Base-by-base conservation (phyloP, 2,113 vertebrate genomes). In the Ellobius talpinus region DNA sequence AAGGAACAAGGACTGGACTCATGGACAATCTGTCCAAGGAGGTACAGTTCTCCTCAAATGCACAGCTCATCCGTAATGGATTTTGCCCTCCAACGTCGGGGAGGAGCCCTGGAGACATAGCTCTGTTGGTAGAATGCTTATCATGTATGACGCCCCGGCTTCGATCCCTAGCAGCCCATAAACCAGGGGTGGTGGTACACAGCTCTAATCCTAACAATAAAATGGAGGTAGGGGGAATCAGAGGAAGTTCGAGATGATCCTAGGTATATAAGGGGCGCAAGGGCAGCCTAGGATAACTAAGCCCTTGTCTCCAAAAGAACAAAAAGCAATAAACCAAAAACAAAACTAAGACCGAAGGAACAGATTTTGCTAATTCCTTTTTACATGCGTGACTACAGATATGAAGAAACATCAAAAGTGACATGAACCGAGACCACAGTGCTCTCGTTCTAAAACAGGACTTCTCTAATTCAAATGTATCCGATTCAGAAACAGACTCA, bases 11-110 rank as follows among this genome's bases (percentile, higher is more conserved):
- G 4, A 84, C 50, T 73, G 45, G 29, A 26, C 39, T 3, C 0
- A 72, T 11, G n/a, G 17, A 19, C 5, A 17, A 61, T 47, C 0
- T 0, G n/a, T n/a, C 42, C 0, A 4, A 6, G 82, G 81, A 42
- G 66, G 36, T 42, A 3, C 31, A 10, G 29, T 65, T 63, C 42
- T 29, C 47, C 11, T 33, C 4, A 36, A 16, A 0, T 66, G 61
- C 24, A 81, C 6, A 52, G n/a, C 58, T 86, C 72, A 12, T 86
- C 36, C 39, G 45, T 19, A 74, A 50, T 8, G 68, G n/a, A 55
- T 79, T 87, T 85, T 52, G 12, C 21, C 23, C 45, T 58, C 26
- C 42, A 87, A 68, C 66, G 31, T 0, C 0, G 13, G 42, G 26
- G 14, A 19, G 39, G 8, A 21, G 61, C 19, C 0, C 42, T 36